A percentile compares a stretch with the other conserved stretches of the same genome.
phyloP scores from a whole-genome alignment of 1,140 invertebrate species.

The Bombus polaris region DNA sequence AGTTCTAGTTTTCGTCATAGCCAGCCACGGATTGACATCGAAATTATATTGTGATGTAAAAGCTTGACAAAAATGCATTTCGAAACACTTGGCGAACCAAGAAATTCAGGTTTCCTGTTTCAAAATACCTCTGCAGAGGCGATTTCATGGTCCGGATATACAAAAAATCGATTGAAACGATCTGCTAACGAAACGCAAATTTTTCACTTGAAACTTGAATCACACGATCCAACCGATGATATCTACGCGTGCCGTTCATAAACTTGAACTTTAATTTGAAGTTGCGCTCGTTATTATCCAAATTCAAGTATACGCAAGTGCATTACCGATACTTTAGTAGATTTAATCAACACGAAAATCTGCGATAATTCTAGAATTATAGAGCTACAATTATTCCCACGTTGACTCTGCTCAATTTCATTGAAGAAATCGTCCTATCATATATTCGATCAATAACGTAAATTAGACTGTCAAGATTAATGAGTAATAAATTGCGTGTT shows the following conservation, averaged over 20 bases:
- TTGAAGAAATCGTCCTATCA: conserved; percentile 38
- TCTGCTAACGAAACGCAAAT: background rate
- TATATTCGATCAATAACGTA: conserved; percentile 43
- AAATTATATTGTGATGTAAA: background rate
- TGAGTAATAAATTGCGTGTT: conserved; percentile 47
- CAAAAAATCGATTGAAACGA: background rate
- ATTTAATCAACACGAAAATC: conserved; percentile 26
- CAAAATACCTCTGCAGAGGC: too few relatives aligned
- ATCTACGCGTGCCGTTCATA: too few relatives aligned
- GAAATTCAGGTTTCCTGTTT: background rate
- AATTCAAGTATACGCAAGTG: background rate
- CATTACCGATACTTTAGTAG: conserved; percentile 23
- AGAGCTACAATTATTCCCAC: conserved; percentile 27
- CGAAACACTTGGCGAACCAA: background rate
- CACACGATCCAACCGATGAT: too few relatives aligned
- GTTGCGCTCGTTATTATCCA: background rate
- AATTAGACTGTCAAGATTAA: conserved; percentile 50
- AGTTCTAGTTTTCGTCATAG: conserved; percentile 44
- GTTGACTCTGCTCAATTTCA: background rate
- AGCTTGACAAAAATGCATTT: background rate
- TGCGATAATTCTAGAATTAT: conserved; percentile 35
- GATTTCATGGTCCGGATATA: background rate
- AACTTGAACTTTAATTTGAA: conserved; percentile 12
- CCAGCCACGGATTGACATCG: conserved; percentile 27
- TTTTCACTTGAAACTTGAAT: background rate